Conservation (phyloP, 2,113 vertebrate genomes). For the Scalopus aquaticus region DNA sequence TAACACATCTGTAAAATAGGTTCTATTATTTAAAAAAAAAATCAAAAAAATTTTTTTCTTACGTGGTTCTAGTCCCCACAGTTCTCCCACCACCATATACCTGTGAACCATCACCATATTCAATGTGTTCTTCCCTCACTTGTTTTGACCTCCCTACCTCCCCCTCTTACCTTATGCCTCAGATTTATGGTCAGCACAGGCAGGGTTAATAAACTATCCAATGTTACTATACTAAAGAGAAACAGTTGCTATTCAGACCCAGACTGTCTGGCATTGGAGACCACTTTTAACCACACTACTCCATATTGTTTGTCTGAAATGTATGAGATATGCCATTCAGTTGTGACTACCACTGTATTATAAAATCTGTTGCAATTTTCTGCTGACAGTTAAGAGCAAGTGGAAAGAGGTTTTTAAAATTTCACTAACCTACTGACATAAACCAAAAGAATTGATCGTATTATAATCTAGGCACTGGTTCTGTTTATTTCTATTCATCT, state of each 20-base stretch:
- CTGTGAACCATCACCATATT: too few species aligned
- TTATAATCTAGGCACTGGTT: not conserved
- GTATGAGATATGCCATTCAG: not conserved
- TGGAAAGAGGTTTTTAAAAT: not conserved
- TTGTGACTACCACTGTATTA: not conserved
- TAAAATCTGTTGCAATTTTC: conserved; percentile 36
- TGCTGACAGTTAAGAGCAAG: not conserved
- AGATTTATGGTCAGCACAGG: not conserved
- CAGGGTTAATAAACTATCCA: not conserved
- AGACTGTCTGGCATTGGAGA: not conserved
- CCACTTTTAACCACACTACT: not conserved
- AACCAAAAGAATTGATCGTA: not conserved
- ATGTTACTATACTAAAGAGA: not conserved
- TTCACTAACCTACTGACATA: not conserved
- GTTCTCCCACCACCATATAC: too few species aligned
- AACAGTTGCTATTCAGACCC: not conserved
- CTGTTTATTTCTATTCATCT: conserved; percentile 19
- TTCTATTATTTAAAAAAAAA: not conserved
- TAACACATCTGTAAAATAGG: not conserved
- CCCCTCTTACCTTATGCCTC: too few species aligned
- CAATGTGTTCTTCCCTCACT: too few species aligned
- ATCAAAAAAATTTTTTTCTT: too few species aligned
- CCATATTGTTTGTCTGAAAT: not conserved
- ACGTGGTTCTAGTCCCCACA: too few species aligned
- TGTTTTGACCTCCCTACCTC: too few species aligned